Conservation (phyloP, 2,888 invertebrate species). For the Epinotia ramella region DNA sequence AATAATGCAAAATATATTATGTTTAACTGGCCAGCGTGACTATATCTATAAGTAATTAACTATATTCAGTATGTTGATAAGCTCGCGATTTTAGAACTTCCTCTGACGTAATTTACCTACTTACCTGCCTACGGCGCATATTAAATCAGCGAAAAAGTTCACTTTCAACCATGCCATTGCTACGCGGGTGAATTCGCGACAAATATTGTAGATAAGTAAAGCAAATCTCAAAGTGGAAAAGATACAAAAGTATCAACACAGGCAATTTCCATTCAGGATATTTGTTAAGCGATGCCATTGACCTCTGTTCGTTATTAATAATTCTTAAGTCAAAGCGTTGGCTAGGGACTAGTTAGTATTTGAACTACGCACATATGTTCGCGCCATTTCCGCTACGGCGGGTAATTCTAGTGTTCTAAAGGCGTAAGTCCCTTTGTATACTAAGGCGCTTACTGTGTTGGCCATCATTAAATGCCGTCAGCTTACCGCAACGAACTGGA, state of each 20-base stretch:
- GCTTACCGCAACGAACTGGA: constrained; percentile 28
- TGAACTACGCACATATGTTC: constrained; percentile 30
- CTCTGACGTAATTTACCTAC: constrained; percentile 21
- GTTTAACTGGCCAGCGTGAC: not conserved
- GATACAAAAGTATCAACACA: constrained; percentile 6
- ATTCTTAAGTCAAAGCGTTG: constrained; percentile 15
- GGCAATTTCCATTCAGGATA: constrained; percentile 40
- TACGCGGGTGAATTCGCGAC: not conserved
- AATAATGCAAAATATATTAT: constrained; percentile 6
- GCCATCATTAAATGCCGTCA: constrained; percentile 5
- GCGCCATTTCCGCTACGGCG: constrained; percentile 22
- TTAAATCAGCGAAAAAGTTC: not conserved
- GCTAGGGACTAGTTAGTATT: constrained; percentile 30
- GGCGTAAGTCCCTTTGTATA: constrained; percentile 20
- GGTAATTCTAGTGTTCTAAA: not conserved
- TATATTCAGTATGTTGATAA: constrained; percentile 22
- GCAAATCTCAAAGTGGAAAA: not conserved
- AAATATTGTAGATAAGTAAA: not conserved
- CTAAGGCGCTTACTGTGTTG: not conserved
- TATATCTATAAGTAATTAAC: constrained; percentile 9
- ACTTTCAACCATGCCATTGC: not conserved
- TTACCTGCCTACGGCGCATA: not conserved
- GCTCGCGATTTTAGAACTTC: constrained; percentile 24
- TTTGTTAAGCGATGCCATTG: constrained; percentile 38
- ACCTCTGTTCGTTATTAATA: constrained; percentile 29